phyloP scores from a whole-genome alignment of 1,140 invertebrate species.

The Grapholita molesta region DNA sequence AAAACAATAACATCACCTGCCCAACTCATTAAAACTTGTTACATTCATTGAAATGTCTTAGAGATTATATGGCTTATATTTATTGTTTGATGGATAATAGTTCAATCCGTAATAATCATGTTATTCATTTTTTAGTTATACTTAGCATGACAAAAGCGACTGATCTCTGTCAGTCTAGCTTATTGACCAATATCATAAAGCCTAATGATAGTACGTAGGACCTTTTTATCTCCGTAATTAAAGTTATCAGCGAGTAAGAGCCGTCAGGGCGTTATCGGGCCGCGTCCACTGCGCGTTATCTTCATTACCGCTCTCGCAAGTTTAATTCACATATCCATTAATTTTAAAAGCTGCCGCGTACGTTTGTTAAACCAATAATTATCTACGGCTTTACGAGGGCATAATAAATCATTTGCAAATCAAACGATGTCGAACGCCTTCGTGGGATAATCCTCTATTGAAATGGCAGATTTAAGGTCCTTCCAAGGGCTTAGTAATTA shows the following conservation, averaged over 20 bases:
- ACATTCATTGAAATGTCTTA: not conserved
- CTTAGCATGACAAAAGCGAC: not conserved
- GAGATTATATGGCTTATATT: not conserved
- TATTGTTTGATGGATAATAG: not conserved
- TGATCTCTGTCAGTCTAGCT: not conserved
- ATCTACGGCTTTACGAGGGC: constrained; percentile 49
- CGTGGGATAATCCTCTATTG: constrained; percentile 32
- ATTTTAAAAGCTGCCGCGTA: constrained; percentile 66
- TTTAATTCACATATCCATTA: constrained; percentile 71
- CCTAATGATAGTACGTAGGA: constrained; percentile 40
- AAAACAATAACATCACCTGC: not conserved
- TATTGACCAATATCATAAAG: constrained; percentile 36
- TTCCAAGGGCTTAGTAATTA: constrained; percentile 39
- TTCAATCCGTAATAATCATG: not conserved
- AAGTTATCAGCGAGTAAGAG: constrained; percentile 58
- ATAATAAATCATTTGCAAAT: constrained; percentile 59
- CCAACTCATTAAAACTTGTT: not conserved
- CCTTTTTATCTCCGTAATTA: constrained; percentile 64
- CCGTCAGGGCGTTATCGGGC: constrained; percentile 64
- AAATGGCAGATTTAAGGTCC: constrained; percentile 44
- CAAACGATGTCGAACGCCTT: constrained; percentile 45
- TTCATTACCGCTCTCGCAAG: constrained; percentile 65
- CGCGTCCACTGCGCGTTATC: constrained; percentile 60
- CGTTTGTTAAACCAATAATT: constrained; percentile 66
- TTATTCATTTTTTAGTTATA: not conserved